Percentiles rank a stretch among this genome's conserved stretches.
Conservation (phyloP, 1,140 invertebrate genomes). For the Drosophila carrolli region DNA sequence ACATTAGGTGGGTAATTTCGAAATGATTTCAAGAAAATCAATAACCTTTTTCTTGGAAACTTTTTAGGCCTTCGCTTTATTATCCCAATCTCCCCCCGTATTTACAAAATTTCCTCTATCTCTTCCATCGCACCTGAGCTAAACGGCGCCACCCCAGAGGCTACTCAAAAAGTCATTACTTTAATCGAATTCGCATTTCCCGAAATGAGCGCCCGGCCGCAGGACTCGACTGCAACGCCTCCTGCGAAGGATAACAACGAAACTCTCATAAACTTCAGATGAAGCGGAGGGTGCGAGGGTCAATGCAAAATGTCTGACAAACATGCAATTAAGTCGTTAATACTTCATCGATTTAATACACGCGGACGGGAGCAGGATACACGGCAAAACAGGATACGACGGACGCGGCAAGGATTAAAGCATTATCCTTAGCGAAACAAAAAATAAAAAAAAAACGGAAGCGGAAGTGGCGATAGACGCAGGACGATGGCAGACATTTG, state of each 20-base stretch:
- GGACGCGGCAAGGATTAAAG: constrained; percentile 67
- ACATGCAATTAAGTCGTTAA: constrained; percentile 83
- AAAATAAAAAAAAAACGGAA: constrained; percentile 37
- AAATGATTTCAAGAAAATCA: constrained; percentile 26
- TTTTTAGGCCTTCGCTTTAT: constrained; percentile 12
- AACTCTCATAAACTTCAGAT: constrained; percentile 60
- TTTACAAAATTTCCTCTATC: not conserved
- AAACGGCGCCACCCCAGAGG: not conserved
- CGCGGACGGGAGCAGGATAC: constrained; percentile 51
- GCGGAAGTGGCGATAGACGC: constrained; percentile 57
- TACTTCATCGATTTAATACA: constrained; percentile 81
- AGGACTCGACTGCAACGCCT: constrained; percentile 68
- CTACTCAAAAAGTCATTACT: constrained; percentile 76
- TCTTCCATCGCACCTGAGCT: constrained; percentile 1
- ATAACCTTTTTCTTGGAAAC: constrained; percentile 11
- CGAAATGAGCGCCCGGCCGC: constrained; percentile 56
- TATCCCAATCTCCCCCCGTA: not conserved
- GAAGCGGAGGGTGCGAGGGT: constrained; percentile 4
- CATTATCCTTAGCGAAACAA: constrained; percentile 41
- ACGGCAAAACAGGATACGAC: constrained; percentile 9
- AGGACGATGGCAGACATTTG: constrained; percentile 69
- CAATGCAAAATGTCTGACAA: constrained; percentile 72
- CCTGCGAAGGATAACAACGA: constrained; percentile 25
- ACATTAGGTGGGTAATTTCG: constrained; percentile 11
- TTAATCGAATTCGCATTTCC: constrained; percentile 79